These are phyloP conservation scores for Macrotrachela quadricornifera DNA, from an alignment of 1,140 invertebrate species.

Conservation along the genomic window DNA sequence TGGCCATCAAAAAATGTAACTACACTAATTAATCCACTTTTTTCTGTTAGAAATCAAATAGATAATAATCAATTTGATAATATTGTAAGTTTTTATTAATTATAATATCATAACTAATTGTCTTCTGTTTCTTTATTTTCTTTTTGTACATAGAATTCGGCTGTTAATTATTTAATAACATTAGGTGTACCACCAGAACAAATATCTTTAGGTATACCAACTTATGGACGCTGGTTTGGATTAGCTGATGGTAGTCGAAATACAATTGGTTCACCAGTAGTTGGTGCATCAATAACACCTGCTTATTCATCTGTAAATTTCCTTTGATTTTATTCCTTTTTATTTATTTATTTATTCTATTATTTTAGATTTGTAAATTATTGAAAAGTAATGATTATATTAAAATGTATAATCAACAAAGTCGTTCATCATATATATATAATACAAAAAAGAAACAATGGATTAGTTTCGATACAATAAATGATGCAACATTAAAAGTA, in stretches of 20 bases:
- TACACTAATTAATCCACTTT: not conserved
- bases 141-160: constrained; percentile 6
- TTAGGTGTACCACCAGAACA: constrained; percentile 55
- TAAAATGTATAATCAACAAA: no score
- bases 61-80: not conserved
- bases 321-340: no score
- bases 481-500: no score
- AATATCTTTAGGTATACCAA: constrained; percentile 58
- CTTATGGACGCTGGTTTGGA: constrained; percentile 64
- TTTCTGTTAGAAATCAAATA: not conserved
- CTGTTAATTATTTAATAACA: constrained; percentile 40
- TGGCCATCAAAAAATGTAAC: no score
- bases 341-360: no score
- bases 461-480: no score
- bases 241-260: not conserved
- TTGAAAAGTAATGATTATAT: no score
- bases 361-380: no score
- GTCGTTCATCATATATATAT: no score
- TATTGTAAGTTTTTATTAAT: no score
- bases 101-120: not conserved
- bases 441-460: no score
- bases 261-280: constrained; percentile 43
- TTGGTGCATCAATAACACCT: constrained; percentile 18
- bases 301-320: no score
- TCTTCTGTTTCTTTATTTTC: constrained; percentile 12